Base-by-base conservation (phyloP, 1,140 invertebrate species). In the Temnothorax nylanderi region DNA sequence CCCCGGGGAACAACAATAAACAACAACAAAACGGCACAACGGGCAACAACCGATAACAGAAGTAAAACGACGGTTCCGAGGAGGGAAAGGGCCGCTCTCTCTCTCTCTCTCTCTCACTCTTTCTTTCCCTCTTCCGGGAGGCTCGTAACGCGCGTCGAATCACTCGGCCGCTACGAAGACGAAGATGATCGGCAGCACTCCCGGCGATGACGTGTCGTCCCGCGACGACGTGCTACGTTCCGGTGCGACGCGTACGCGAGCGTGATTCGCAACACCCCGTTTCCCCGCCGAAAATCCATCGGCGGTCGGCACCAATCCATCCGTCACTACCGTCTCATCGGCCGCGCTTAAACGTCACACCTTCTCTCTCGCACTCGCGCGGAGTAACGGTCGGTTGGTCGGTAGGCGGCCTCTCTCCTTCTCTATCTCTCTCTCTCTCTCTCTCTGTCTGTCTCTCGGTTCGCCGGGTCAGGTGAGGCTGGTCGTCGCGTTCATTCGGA, bases 261-360 rank as follows among this genome's bases (percentile, higher is more conserved):
- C 76, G 77, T 88, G 84, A 74, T 88, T 81, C 76, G 58, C 80
- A 34, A 60, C 78, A 89, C 56, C 62, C 41, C 51, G 82, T 76
- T 69, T 64, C 18, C 76, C 60, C 81, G 60, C 77, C 26, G 56
- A 88, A 82, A 89, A 87, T 78, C 86, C 71, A 92, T 91, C 86
- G 90, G 89, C 89, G 76, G 41, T 84, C 26, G 74, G 76, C 88
- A 74, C 78, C 88, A 81, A 87, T 84, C 85, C 91, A 92, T 89
- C 47, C 89, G 90, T 88, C 60, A 85, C 86, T 88, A 88, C 80
- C 86, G 89, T 85, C 75, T 69, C 80, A 62, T 80, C 60, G 49
- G 54, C 6, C 34, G 62, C 62, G 62, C 41, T 49, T 37, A 18
- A 10, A 72, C 13, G 13, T 18, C 18, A 32, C 41, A 18, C 37